A percentile compares a stretch with the other conserved stretches of the same genome.
These are phyloP conservation scores for Priocnemis perturbator DNA, from an alignment of 2,888 invertebrate species.

Conservation along the genomic window DNA sequence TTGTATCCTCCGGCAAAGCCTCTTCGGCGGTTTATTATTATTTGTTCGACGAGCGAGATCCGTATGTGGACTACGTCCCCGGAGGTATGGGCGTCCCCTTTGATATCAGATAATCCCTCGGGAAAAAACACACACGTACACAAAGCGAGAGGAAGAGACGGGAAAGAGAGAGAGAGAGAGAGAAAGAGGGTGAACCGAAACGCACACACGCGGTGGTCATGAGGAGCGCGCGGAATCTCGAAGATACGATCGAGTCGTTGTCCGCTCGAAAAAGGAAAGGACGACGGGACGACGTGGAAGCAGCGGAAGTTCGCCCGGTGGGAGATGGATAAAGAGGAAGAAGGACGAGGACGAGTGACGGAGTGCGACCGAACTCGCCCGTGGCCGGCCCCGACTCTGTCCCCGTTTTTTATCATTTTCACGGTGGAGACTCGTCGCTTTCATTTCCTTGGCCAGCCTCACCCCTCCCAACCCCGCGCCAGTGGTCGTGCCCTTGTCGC, in stretches of 20 bases:
- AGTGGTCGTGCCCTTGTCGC: too few relatives aligned
- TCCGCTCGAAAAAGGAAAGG: not conserved
- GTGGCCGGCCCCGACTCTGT: not conserved
- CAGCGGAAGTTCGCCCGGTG: not conserved
- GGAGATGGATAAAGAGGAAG: not conserved
- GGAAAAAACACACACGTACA: slow-evolving; percentile 2
- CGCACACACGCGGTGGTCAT: not conserved
- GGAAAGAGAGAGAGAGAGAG: not conserved
- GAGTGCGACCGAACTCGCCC: not conserved
- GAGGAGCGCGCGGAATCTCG: slow-evolving; percentile 5
- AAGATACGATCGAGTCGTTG: slow-evolving; percentile 4
- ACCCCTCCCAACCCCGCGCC: too few relatives aligned
- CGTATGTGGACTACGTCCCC: slow-evolving; percentile 53
- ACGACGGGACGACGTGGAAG: slow-evolving; percentile 10
- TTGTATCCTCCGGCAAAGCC: slow-evolving; percentile 43
- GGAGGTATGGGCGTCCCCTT: slow-evolving; percentile 54
- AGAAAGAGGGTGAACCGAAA: slow-evolving; percentile 14
- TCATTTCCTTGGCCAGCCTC: slow-evolving; percentile 9
- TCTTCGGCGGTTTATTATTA: slow-evolving; percentile 60
- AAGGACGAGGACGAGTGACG: not conserved
- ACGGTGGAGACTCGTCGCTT: not conserved
- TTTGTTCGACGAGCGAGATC: slow-evolving; percentile 54
- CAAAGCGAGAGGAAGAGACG: slow-evolving; percentile 17
- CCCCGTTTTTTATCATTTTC: slow-evolving; percentile 20
- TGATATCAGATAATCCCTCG: slow-evolving; percentile 66